Conservation (phyloP, 1,140 invertebrate species). For the Anastrepha ludens region DNA sequence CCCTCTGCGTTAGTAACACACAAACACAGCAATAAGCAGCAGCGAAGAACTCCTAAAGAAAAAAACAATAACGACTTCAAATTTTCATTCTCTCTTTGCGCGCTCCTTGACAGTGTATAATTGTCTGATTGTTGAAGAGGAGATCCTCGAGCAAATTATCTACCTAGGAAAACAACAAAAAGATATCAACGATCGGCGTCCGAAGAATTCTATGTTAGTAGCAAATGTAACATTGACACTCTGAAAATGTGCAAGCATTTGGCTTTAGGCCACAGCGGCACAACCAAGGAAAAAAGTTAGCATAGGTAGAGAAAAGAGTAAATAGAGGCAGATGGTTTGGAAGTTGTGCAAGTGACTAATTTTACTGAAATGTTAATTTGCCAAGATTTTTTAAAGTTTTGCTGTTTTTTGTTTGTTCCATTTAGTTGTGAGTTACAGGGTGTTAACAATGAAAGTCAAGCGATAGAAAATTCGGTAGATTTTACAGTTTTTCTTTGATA, state of each 20-base stretch:
- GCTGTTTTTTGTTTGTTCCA: no score
- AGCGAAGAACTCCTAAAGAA: neutral
- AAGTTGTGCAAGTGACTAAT: no score
- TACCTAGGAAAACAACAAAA: neutral
- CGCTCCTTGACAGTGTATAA: neutral
- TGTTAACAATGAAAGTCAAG: no score
- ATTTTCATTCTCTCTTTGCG: neutral
- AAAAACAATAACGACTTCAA: neutral
- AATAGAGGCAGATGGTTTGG: no score
- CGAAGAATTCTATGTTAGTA: conserved; percentile 52
- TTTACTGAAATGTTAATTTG: no score
- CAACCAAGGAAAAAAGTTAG: neutral
- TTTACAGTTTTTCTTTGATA: no score
- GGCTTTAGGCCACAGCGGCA: neutral
- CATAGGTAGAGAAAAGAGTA: neutral
- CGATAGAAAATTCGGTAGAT: no score
- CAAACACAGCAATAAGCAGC: neutral
- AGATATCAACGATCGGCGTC: neutral
- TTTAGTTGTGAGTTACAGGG: no score
- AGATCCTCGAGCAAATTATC: conserved; percentile 5
- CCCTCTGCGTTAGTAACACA: neutral
- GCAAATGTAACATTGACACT: conserved; percentile 7
- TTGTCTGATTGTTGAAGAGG: neutral
- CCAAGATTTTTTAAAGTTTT: no score
- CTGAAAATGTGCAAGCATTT: neutral